A percentile compares a stretch with the other conserved stretches of the same genome.
These are phyloP conservation scores for Altica lythri DNA, from an alignment of 2,888 invertebrate genomes.

Conservation along the genomic window DNA sequence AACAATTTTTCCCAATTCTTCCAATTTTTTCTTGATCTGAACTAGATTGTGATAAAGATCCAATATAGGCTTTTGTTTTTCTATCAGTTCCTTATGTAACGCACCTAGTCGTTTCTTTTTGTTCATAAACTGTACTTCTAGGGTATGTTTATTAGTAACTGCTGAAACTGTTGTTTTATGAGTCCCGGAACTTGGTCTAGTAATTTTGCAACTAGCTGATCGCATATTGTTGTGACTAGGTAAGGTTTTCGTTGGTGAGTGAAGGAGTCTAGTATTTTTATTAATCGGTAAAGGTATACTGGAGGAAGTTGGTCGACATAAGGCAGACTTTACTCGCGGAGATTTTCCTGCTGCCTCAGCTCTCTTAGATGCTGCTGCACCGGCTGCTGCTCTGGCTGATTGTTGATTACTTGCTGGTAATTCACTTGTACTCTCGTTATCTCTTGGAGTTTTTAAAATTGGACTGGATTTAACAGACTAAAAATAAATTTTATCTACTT, in stretches of 20 bases:
- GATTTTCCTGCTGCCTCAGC: neutral
- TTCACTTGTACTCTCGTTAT: neutral
- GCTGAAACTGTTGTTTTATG: too few species aligned
- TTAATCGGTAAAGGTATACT: slow-evolving; percentile 16
- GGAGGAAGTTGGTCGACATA: slow-evolving; percentile 7
- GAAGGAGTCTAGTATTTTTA: neutral
- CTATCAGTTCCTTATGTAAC: slow-evolving; percentile 49
- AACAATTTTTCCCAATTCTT: slow-evolving; percentile 49
- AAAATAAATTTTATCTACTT: too few species aligned
- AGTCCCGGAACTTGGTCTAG: too few species aligned
- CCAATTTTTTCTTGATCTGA: slow-evolving; percentile 50
- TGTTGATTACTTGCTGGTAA: neutral
- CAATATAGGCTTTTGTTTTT: slow-evolving; percentile 51
- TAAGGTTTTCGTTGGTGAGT: neutral
- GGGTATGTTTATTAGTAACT: slow-evolving; percentile 42
- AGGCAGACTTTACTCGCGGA: slow-evolving; percentile 10
- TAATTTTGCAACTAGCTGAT: slow-evolving; percentile 13
- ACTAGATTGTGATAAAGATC: slow-evolving; percentile 51
- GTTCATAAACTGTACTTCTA: slow-evolving; percentile 52
- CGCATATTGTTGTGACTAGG: slow-evolving; percentile 24
- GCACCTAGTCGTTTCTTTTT: slow-evolving; percentile 50
- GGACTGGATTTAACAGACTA: neutral
- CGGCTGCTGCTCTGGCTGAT: slow-evolving; percentile 3
- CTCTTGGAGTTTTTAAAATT: neutral
- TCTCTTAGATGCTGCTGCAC: slow-evolving; percentile 2